These are phyloP conservation scores for Psix sp. DNA, from an alignment of 1,140 invertebrate genomes.

Conservation along the genomic window DNA sequence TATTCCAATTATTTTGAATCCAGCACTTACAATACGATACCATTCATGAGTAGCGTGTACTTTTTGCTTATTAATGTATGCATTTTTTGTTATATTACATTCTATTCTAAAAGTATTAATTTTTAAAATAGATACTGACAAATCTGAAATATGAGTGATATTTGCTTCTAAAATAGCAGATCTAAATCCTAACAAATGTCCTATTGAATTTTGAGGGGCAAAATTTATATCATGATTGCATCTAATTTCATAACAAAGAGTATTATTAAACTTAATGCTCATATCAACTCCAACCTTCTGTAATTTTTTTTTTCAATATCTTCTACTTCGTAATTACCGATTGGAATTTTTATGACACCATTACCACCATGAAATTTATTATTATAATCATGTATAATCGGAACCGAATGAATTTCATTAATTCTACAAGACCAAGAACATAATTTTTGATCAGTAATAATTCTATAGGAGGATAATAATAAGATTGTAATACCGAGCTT, in stretches of 20 bases:
- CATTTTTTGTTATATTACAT: slow-evolving; percentile 57
- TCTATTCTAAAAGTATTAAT: slow-evolving; percentile 53
- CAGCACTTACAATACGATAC: not conserved
- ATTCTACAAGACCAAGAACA: slow-evolving; percentile 37
- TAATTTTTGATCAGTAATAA: slow-evolving; percentile 20
- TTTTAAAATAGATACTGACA: slow-evolving; percentile 51
- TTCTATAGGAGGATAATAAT: slow-evolving; percentile 53
- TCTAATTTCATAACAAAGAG: slow-evolving; percentile 29
- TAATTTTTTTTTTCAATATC: slow-evolving; percentile 42
- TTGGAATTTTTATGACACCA: slow-evolving; percentile 2
- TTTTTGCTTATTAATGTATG: slow-evolving; percentile 41
- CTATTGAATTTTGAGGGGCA: slow-evolving; percentile 29
- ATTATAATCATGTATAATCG: slow-evolving; percentile 9
- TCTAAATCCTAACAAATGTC: slow-evolving; percentile 36
- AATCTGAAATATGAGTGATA: slow-evolving; percentile 40
- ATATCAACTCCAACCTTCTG: slow-evolving; percentile 23
- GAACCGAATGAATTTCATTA: slow-evolving; percentile 26
- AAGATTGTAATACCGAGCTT: slow-evolving; percentile 17
- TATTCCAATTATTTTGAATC: slow-evolving; percentile 19
- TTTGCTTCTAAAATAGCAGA: slow-evolving; percentile 16
- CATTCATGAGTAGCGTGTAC: slow-evolving; percentile 41
- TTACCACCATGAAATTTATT: slow-evolving; percentile 19
- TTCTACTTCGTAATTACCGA: slow-evolving; percentile 27
- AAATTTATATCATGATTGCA: slow-evolving; percentile 46
- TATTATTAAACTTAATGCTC: slow-evolving; percentile 35